phyloP scores from a whole-genome alignment of 2,888 invertebrate species.

The Atethmia centrago region DNA sequence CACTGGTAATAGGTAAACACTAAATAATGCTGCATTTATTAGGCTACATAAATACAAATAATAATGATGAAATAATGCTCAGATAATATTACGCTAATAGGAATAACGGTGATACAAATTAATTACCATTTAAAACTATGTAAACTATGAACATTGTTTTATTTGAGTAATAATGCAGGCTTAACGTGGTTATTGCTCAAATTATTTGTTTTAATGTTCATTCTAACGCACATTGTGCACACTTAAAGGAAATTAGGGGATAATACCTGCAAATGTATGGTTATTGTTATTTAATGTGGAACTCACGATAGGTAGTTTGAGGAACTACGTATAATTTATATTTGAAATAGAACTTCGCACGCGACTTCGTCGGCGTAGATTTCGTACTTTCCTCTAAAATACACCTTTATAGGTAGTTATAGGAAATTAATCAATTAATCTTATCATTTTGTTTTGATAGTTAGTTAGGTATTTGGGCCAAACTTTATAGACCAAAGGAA shows the following conservation, averaged over 20 bases:
- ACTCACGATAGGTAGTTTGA: too few species aligned
- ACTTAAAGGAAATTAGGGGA: conserved; percentile 22
- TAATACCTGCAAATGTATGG: conserved; percentile 4
- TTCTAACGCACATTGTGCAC: conserved; percentile 12
- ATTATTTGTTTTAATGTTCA: conserved; percentile 35
- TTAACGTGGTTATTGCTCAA: conserved; percentile 23
- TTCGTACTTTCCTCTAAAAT: too few species aligned
- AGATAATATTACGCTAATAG: conserved; percentile 16
- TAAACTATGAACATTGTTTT: conserved; percentile 23
- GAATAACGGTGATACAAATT: not conserved
- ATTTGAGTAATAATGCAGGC: conserved; percentile 26
- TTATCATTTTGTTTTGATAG: too few species aligned
- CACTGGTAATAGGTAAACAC: not conserved
- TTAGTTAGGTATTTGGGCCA: too few species aligned
- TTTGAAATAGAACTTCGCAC: too few species aligned
- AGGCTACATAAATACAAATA: not conserved
- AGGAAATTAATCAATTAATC: too few species aligned
- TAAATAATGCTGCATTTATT: not conserved
- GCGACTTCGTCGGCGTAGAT: too few species aligned
- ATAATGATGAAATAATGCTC: not conserved
- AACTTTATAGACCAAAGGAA: too few species aligned
- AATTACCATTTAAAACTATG: conserved; percentile 12
- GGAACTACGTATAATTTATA: not conserved
- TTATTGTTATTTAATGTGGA: too few species aligned
- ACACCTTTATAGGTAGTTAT: too few species aligned